phyloP scores from a whole-genome alignment of 2,888 invertebrate genomes.

The Zygaena filipendulae region DNA sequence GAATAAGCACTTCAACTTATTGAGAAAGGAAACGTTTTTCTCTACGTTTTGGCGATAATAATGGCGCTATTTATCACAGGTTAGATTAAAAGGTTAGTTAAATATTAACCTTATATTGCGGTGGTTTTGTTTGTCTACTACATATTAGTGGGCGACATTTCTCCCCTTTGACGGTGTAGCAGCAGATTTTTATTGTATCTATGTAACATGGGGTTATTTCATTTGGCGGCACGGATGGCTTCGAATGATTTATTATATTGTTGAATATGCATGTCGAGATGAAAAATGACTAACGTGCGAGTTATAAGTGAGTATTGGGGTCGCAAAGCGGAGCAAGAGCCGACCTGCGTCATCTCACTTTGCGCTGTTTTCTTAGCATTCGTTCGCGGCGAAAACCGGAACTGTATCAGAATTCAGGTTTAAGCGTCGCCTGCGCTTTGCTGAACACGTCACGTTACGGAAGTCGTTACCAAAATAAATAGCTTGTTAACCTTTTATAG shows the following conservation, averaged over 20 bases:
- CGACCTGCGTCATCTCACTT: too few species aligned
- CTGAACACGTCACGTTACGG: conserved; percentile 39
- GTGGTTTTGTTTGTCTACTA: conserved; percentile 54
- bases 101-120: conserved; percentile 60
- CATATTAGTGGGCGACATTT: conserved; percentile 49
- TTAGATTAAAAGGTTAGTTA: conserved; percentile 60
- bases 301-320: conserved; percentile 35
- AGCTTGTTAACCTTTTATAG: too few species aligned
- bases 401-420: too few species aligned
- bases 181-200: too few species aligned
- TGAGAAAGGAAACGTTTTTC: too few species aligned
- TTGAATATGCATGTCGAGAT: conserved; percentile 67
- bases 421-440: too few species aligned
- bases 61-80: conserved; percentile 63
- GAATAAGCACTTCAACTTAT: too few species aligned
- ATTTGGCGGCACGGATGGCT: conserved; percentile 45
- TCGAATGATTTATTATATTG: conserved; percentile 59
- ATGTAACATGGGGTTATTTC: too few species aligned
- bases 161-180: conserved; percentile 43
- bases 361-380: too few species aligned
- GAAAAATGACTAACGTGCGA: conserved; percentile 58
- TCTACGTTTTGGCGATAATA: conserved; percentile 59
- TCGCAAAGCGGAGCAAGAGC: too few species aligned
- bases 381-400: too few species aligned
- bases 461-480: conserved; percentile 61